Evolutionary conservation across 2,888 invertebrate species (phyloP).

Genomic region (Campaea margaritaria): DNA sequence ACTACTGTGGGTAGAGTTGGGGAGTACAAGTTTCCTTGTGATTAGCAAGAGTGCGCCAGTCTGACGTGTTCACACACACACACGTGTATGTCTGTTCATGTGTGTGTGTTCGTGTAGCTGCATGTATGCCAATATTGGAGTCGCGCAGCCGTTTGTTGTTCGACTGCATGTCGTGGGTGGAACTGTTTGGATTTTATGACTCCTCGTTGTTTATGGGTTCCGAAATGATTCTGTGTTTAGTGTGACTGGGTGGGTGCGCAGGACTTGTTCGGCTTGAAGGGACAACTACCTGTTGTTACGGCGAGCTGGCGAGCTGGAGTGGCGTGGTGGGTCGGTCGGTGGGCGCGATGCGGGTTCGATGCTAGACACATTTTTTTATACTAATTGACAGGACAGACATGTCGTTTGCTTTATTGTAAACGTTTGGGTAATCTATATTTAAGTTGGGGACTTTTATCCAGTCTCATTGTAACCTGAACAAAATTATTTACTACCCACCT

Average conservation of each 20-base stretch:
- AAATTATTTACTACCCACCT: too few species aligned
- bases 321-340: not conserved
- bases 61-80: slow-evolving; percentile 44
- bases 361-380: not conserved
- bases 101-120: slow-evolving; percentile 18
- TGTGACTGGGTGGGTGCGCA: not conserved
- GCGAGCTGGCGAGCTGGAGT: not conserved
- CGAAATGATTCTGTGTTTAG: slow-evolving; percentile 14
- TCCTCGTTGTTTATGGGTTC: slow-evolving; percentile 11
- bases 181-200: slow-evolving; percentile 14
- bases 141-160: slow-evolving; percentile 6
- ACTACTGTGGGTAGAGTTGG: slow-evolving; percentile 44
- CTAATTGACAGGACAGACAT: too few species aligned
- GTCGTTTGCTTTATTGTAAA: too few species aligned
- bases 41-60: slow-evolving; percentile 65
- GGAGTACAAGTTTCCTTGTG: slow-evolving; percentile 65
- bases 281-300: slow-evolving; percentile 27
- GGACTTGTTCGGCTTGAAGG: slow-evolving; percentile 3
- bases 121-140: slow-evolving; percentile 13
- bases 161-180: slow-evolving; percentile 5
- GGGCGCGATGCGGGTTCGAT: not conserved
- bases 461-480: too few species aligned
- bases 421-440: too few species aligned
- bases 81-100: slow-evolving; percentile 11
- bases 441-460: too few species aligned